Base-by-base conservation (phyloP, 23 tunicate genomes). In the Diplosoma virens region DNA sequence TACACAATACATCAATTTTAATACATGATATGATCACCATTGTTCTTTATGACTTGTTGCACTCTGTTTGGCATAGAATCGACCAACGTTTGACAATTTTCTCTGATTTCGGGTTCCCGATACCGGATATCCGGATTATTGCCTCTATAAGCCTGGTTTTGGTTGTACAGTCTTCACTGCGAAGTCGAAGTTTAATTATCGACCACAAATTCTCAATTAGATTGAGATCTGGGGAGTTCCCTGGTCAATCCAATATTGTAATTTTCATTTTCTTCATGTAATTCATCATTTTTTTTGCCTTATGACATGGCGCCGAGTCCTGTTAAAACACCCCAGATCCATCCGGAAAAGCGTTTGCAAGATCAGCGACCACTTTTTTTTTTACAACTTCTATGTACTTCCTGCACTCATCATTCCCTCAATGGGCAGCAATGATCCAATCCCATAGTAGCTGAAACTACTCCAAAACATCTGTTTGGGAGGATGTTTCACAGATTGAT, bases 161-260 rank as follows among this genome's bases (percentile, higher is more conserved):
- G 3, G 71, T 64, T 18, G 34, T 30, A 64, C 71, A 64, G 71
- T 64, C 37, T 5, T 64, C 35, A 4, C 29, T 23, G 6, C 3
- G 9, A 64, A 64, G 34, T n/a, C 37, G 11, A 3, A 33, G 17
- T 35, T 64, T 64, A 4, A 64, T 30, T 23, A 64, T 64, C 9
- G 34, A 33, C 71, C 71, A 64, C 11, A 64, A 32, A 64, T 64
- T 64, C 20, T 64, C 71, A 6, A 23, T 27, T 5, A n/a, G 71
- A 7, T 64, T 27, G 34, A 64, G 71, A 35, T 64, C 71, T 64
- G 71, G 71, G 16, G 34, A 30, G 37, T 64, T 64, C 4, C 71
- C 34, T 11, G 71, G 34, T 35, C 71, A 64, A 64, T 64, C 71
- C 22, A 30, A n/a, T 4, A 64, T 35, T 7, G 34, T 23, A 7